Conservation (phyloP, 2,888 invertebrate species). For the Lochmaea crataegi region DNA sequence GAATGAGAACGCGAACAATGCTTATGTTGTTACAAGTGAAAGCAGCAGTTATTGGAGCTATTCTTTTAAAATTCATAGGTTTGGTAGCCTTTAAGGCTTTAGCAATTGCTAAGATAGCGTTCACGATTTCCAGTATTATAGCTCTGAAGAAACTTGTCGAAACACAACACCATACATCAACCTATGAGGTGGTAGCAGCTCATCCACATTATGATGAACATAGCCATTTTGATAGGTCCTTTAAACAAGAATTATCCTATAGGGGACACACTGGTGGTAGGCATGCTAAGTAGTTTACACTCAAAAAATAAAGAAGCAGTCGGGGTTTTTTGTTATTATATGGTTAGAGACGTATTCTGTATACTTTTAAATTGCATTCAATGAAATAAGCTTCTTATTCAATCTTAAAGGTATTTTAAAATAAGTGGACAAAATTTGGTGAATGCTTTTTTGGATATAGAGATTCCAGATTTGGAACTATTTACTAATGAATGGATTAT, state of each 20-base stretch:
- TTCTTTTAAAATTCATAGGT: constrained; percentile 81
- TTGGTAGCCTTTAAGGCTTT: constrained; percentile 87
- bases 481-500: no score
- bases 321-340: no score
- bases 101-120: constrained; percentile 84
- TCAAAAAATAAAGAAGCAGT: not conserved
- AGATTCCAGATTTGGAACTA: no score
- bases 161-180: constrained; percentile 75
- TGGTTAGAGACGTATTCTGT: no score
- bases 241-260: constrained; percentile 78
- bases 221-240: constrained; percentile 74
- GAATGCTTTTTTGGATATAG: no score
- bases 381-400: no score
- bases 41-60: constrained; percentile 80
- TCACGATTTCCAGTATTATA: constrained; percentile 80
- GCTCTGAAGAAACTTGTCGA: constrained; percentile 80
- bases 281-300: constrained; percentile 16
- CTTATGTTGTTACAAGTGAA: constrained; percentile 83
- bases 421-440: no score
- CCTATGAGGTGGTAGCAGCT: constrained; percentile 77
- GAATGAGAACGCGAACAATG: constrained; percentile 78
- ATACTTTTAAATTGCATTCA: no score
- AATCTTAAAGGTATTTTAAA: no score
- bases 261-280: constrained; percentile 62
- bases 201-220: constrained; percentile 70